Evolutionary conservation across 2,888 invertebrate genomes (phyloP), one percentile per base, ranked within the genome.

Genomic region (Amphipoea lucens): DNA sequence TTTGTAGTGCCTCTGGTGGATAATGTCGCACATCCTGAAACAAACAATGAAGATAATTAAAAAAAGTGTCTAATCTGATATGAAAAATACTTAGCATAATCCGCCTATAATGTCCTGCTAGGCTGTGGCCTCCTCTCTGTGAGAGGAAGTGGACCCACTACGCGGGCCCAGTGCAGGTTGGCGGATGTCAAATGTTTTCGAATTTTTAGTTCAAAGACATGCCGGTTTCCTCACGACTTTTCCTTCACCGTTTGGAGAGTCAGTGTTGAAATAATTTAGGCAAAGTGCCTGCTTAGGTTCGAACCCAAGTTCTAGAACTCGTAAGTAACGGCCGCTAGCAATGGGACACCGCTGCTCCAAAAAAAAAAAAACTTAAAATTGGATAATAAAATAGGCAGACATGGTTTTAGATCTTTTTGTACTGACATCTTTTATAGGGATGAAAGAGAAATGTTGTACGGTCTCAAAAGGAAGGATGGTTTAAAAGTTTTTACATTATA

Each of bases 1-100:
- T 92, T 98, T 98, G 84, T 98, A 98, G 91, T 98, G 98, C 74
- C 98, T 97, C 87, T 98, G 97, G 90, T 98, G 98, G 11, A 98
- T 97, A 76, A 98, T 98, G 88, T 98, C 98, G 91, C 98, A 98
- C 98, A 98, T 98, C 89, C 97, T 97, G 90, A 67, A 94, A 85
- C 17, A 71, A 2, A 36, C 11, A n/a, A 60, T 7, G 20, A 36
- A 23, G 1, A 51, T 51, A 11, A 40, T 29, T 4, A 14, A 40
- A 65, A 17, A 0, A 45, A 17, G 4, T 23, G 42, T 54, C 7
- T n/a, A 11, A 54, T 23, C 6, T 42, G 17, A 9, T 67, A 23
- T 2, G 4, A 60, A 60, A 60, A 60, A n/a, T n/a, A 23, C 11
- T 57, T 23, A 57, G 9, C 9, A 57, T 57, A 11, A n/a, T 11